A percentile compares a stretch with the other conserved stretches of the same genome.
Evolutionary conservation across 2,888 invertebrate species (phyloP).

Genomic region (Nomada goodeniana): DNA sequence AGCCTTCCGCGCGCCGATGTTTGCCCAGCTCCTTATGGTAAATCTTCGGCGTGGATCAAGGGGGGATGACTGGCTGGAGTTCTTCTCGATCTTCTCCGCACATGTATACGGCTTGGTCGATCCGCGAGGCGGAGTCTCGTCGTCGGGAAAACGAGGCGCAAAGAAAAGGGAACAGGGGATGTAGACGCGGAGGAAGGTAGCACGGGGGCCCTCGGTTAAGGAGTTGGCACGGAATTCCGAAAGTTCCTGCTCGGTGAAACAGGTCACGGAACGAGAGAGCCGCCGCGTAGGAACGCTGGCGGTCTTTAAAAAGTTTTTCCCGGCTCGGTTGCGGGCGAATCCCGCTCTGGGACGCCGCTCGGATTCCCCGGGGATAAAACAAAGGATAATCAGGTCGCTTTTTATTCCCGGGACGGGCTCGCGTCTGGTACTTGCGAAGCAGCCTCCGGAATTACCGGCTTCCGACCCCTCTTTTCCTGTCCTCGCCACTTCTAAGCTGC

Average conservation of each 20-base stretch:
- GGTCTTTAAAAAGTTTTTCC: slow-evolving; percentile 76
- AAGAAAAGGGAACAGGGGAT: slow-evolving; percentile 19
- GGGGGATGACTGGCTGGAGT: slow-evolving; percentile 19
- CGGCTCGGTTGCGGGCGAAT: slow-evolving; percentile 17
- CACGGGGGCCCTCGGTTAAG: slow-evolving; percentile 22
- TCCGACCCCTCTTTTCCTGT: slow-evolving; percentile 49
- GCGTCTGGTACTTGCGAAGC: slow-evolving; percentile 37
- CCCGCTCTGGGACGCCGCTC: slow-evolving; percentile 42
- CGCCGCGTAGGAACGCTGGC: slow-evolving; percentile 41
- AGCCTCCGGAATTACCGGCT: slow-evolving; percentile 64
- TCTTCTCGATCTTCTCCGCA: slow-evolving; percentile 15
- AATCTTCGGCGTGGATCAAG: slow-evolving; percentile 28
- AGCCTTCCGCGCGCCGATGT: slow-evolving; percentile 4
- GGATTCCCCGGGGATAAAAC: slow-evolving; percentile 71
- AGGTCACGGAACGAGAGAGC: slow-evolving; percentile 72
- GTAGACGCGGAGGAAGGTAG: background rate
- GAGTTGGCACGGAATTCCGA: slow-evolving; percentile 53
- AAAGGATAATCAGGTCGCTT: slow-evolving; percentile 76
- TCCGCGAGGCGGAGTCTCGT: slow-evolving; percentile 10
- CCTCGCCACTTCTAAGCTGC: slow-evolving; percentile 56
- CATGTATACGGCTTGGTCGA: slow-evolving; percentile 13
- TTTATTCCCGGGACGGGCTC: slow-evolving; percentile 67
- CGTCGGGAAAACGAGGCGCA: slow-evolving; percentile 5
- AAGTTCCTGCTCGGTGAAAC: slow-evolving; percentile 70
- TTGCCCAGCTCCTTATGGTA: slow-evolving; percentile 45